A percentile compares a stretch with the other conserved stretches of the same genome.
Conservation (phyloP, 2,888 invertebrate species). For the Pocota personata region DNA sequence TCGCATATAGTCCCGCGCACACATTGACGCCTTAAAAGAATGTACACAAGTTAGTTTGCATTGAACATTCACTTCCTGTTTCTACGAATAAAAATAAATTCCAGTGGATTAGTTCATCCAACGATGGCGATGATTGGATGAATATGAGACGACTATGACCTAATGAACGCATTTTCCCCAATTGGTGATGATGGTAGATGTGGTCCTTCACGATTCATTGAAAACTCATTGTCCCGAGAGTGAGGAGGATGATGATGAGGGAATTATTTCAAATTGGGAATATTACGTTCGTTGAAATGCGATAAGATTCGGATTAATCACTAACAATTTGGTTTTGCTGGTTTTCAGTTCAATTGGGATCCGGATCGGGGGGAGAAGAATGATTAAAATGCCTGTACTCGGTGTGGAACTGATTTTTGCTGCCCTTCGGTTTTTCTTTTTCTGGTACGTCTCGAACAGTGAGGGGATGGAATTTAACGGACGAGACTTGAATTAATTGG, state of each 20-base stretch:
- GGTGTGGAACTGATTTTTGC: constrained; percentile 39
- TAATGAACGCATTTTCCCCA: not conserved
- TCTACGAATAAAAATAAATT: constrained; percentile 1
- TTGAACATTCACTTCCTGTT: constrained; percentile 45
- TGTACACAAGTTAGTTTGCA: not conserved
- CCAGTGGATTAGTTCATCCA: not conserved
- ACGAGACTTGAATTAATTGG: constrained; percentile 72
- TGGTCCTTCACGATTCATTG: not conserved
- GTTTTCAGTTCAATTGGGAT: constrained; percentile 36
- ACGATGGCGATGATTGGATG: not conserved
- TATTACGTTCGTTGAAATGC: constrained; percentile 64
- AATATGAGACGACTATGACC: constrained; percentile 4
- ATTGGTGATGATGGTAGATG: not conserved
- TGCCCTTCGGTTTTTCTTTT: constrained; percentile 8
- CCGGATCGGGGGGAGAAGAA: not conserved
- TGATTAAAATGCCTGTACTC: constrained; percentile 55
- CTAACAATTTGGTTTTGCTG: constrained; percentile 52
- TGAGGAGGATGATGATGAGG: not conserved
- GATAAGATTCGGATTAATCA: constrained; percentile 68
- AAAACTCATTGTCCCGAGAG: constrained; percentile 15
- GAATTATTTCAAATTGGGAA: constrained; percentile 54
- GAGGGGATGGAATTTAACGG: constrained; percentile 59
- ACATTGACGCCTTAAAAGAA: not conserved
- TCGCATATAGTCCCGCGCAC: not conserved
- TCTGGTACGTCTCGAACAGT: not conserved